Base-by-base conservation (phyloP, 2,888 invertebrate species). In the Lacanobia wlatinum region DNA sequence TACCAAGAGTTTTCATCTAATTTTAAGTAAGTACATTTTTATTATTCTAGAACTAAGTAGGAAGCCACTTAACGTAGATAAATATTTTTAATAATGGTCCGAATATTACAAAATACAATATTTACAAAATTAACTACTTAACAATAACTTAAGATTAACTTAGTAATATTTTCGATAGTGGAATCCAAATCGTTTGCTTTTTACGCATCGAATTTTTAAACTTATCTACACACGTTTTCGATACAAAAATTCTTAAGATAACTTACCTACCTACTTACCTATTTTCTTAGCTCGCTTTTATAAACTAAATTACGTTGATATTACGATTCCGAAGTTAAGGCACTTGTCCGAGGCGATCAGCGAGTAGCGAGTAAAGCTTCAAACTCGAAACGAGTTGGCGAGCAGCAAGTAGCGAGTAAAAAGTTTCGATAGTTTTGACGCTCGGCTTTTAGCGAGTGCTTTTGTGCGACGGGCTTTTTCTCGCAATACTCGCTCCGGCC, bases 91-190 rank as follows among this genome's bases (percentile, higher is more conserved):
- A 12, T n/a, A 70, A 16, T 55, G 10, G 28, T 48, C 55, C 12
- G 18, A 78, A 56, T 43, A 43, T 12, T n/a, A 43, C 59, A 67
- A 66, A 3, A n/a, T 78, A 84, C 43, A 16, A 18, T 48, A 48
- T 85, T 80, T 81, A 85, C 81, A 85, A 67, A 83, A 76, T 82
- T 70, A 78, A 60, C 76, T 84, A 86, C 75, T 75, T 80, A 79
- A 59, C 18, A 21, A 1, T 43, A 61, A 65, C 52, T 21, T 68
- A 68, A 28, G 1, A 28, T 28, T 28, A 28, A 28, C 28, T 52
- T 69, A 81, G 64, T 62, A 65, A 60, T 68, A 74, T 75, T 83
- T 89, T 92, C 91, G 91, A 91, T 90, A 91, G 88, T 90, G 90
- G 90, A 90, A 91, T 91, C 68, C 85, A 89, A 89, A 84, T 87